Evolutionary conservation across 2,797 vertebrate genomes (phyloP), one percentile per base, ranked within the genome.

Genomic region (Poeciliopsis gracilis): DNA sequence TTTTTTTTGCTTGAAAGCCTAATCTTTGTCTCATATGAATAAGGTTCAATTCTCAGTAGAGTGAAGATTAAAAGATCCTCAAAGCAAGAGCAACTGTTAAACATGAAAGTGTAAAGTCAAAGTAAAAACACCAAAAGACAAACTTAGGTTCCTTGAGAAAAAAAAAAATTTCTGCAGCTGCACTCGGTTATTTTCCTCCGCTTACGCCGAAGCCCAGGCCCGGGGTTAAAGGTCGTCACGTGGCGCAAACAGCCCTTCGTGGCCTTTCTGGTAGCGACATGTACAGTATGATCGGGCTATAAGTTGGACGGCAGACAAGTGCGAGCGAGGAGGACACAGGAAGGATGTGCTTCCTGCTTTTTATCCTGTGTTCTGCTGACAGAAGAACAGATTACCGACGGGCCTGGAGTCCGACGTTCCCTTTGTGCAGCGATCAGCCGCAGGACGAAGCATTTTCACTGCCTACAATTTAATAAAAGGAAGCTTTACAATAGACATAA

Each of bases 361-460:
- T 87, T 88, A 93, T 93, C 91, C 87, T 87, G 79, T 86, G 85
- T 91, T 94, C 86, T 95, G 95, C 94, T 95, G 95, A 96, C 92
- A 69, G 82, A 86, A 81, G 86, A 33, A 38, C 75, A 88, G 88
- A 93, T 87, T 84, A 86, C 80, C 75, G 81, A 87, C 67, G 2
- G 28, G 61, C 74, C 72, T 57, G 88, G 81, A 71, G 67, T 69
- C 25, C 84, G 77, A 82, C 86, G 89, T 88, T 79, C 78, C 55
- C 23, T 51, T 75, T 38, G 30, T 51, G 38, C 82, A 83, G 45
- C 79, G 43, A n/a, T 45, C 75, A 76, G 72, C 63, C 25, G 9
- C 72, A 71, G 83, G 38, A 82, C 71, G 28, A 7, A 77, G 70
- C 30, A 45, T 78, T 80, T 70, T 82, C 66, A 33, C 33, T 67